A percentile compares a stretch with the other conserved stretches of the same genome.
phyloP scores from a whole-genome alignment of 2,113 vertebrate species.

The Indicator indicator region DNA sequence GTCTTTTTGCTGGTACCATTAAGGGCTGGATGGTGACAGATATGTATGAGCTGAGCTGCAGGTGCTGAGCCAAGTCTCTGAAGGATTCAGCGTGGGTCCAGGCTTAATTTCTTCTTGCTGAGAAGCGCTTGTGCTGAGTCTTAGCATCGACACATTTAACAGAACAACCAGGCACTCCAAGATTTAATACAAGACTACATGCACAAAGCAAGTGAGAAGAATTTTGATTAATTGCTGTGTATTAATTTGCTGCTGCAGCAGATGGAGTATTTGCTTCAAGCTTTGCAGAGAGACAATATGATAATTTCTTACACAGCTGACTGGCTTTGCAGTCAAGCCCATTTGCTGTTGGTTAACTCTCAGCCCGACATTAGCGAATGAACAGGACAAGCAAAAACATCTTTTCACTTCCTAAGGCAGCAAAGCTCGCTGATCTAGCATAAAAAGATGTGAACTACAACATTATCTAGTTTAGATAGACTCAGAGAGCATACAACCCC shows the following conservation, averaged over 20 bases:
- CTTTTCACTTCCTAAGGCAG: slow-evolving; percentile 17
- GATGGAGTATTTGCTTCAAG: slow-evolving; percentile 11
- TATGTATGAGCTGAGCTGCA: background rate
- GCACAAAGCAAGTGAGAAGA: background rate
- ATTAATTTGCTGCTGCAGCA: background rate
- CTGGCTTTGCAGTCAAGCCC: background rate
- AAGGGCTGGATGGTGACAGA: background rate
- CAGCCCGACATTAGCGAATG: background rate
- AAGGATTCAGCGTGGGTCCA: background rate
- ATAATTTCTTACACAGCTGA: slow-evolving; percentile 22
- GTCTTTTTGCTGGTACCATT: background rate
- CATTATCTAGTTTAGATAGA: background rate
- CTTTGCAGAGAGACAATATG: background rate
- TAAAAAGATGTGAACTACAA: background rate
- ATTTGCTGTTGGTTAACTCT: slow-evolving; percentile 21
- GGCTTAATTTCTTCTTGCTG: slow-evolving; percentile 19
- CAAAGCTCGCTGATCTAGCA: background rate
- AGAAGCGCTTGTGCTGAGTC: background rate
- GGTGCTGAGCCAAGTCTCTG: background rate
- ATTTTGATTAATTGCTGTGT: slow-evolving; percentile 52
- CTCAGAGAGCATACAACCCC: background rate
- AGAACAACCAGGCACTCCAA: slow-evolving; percentile 12
- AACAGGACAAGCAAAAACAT: background rate
- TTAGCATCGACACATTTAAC: background rate
- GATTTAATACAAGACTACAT: background rate